Conservation (phyloP, 1,140 invertebrate species). For the Sarcophaga peregrina region DNA sequence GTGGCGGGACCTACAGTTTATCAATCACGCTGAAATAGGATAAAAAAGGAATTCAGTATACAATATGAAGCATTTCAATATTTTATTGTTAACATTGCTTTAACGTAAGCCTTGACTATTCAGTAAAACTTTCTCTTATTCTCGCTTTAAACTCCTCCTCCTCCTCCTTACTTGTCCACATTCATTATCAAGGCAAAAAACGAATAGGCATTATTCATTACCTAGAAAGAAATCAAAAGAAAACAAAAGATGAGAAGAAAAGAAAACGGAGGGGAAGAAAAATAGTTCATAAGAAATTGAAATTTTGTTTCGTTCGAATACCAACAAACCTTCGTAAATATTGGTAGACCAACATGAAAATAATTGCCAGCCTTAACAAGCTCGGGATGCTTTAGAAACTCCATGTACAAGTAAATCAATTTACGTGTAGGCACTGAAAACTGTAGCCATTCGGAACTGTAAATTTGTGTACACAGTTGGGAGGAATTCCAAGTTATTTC, state of each 20-base stretch:
- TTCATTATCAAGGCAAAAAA: slow-evolving; percentile 58
- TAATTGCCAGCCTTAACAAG: slow-evolving; percentile 55
- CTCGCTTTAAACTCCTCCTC: too few species aligned
- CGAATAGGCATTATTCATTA: slow-evolving; percentile 61
- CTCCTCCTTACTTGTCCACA: slow-evolving; percentile 51
- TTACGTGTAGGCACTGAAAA: slow-evolving; percentile 48
- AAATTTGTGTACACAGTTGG: slow-evolving; percentile 54
- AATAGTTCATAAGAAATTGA: too few species aligned
- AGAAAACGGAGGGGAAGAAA: neutral
- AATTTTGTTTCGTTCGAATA: neutral
- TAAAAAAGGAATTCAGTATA: too few species aligned
- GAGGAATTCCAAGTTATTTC: slow-evolving; percentile 56
- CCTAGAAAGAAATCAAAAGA: slow-evolving; percentile 47
- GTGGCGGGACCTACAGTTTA: too few species aligned
- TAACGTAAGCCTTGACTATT: too few species aligned
- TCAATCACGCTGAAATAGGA: too few species aligned
- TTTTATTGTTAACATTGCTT: too few species aligned
- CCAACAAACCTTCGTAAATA: slow-evolving; percentile 56
- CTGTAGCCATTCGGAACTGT: slow-evolving; percentile 57
- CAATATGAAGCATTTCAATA: too few species aligned
- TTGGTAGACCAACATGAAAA: slow-evolving; percentile 58
- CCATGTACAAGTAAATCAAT: slow-evolving; percentile 56
- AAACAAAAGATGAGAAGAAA: neutral
- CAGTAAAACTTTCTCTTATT: too few species aligned
- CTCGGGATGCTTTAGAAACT: slow-evolving; percentile 55